Percentiles rank a stretch among this genome's conserved stretches.
These are phyloP conservation scores for Eolophus roseicapilla DNA, from an alignment of 2,113 vertebrate species.

Conservation along the genomic window DNA sequence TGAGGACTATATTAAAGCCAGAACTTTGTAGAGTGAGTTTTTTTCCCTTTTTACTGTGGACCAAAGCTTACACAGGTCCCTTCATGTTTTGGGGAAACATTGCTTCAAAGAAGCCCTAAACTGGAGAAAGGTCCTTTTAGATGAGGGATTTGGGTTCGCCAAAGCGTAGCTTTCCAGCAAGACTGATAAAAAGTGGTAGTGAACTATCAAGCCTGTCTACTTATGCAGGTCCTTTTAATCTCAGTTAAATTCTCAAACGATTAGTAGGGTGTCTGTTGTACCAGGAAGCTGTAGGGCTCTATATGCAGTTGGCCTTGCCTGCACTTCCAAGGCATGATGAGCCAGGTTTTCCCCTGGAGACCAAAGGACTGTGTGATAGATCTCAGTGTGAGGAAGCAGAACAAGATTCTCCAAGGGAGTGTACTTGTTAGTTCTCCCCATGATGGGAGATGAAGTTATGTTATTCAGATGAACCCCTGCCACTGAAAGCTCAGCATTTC, in stretches of 20 bases:
- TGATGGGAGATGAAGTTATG: not conserved
- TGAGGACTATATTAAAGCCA: not conserved
- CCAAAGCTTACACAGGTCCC: not conserved
- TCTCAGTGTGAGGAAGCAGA: not conserved
- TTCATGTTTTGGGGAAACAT: not conserved
- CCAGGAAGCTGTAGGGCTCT: not conserved
- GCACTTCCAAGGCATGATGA: not conserved
- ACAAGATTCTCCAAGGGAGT: not conserved
- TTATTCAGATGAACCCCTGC: not conserved
- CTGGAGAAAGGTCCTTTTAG: not conserved
- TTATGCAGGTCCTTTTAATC: not conserved
- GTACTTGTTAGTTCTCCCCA: not conserved
- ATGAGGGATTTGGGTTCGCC: not conserved
- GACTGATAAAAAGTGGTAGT: not conserved
- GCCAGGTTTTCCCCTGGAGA: rapidly evolving
- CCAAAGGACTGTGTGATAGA: not conserved
- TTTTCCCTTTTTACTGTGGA: not conserved
- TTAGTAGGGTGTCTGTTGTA: not conserved
- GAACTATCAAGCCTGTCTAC: not conserved
- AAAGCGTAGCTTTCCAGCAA: not conserved
- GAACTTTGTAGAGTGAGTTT: not conserved
- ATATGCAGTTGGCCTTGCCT: not conserved
- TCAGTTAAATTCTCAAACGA: not conserved
- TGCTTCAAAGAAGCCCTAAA: not conserved
- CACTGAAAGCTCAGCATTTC: not conserved